Evolutionary conservation across 2,797 vertebrate genomes (phyloP).

Genomic region (Balearica regulorum): DNA sequence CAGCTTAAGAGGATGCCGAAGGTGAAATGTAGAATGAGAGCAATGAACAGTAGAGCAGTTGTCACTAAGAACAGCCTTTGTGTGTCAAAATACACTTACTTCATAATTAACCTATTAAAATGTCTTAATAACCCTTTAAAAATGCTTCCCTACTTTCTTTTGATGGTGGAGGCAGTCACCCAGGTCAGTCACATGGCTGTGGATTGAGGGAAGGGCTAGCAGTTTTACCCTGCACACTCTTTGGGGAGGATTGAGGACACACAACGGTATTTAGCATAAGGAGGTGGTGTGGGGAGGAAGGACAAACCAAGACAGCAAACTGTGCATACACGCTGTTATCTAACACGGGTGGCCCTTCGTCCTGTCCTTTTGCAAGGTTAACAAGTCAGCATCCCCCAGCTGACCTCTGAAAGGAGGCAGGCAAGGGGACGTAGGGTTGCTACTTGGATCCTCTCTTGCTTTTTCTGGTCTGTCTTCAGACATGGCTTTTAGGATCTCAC

Average conservation of each 20-base stretch:
- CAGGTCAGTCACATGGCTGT: background rate
- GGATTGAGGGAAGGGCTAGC: background rate
- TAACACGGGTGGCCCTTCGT: fast-evolving
- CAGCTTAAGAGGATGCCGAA: background rate
- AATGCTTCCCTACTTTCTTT: conserved; percentile 12
- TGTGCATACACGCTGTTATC: background rate
- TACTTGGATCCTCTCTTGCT: conserved; percentile 36
- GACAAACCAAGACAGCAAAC: background rate
- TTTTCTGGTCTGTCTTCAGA: conserved; percentile 19
- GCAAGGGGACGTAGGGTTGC: background rate
- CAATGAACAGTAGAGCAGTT: background rate
- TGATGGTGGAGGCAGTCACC: background rate
- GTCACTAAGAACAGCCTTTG: background rate
- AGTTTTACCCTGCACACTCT: background rate
- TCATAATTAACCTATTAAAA: conserved; percentile 32
- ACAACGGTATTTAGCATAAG: background rate
- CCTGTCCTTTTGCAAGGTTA: background rate
- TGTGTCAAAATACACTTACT: background rate
- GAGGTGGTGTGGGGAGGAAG: background rate
- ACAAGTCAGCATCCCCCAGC: background rate
- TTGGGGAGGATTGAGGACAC: background rate
- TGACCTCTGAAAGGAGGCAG: background rate
- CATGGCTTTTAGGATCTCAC: background rate
- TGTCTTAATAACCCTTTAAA: background rate
- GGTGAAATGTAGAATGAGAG: background rate